phyloP scores from a whole-genome alignment of 1,140 invertebrate species.

The Cecropterus lyciades region DNA sequence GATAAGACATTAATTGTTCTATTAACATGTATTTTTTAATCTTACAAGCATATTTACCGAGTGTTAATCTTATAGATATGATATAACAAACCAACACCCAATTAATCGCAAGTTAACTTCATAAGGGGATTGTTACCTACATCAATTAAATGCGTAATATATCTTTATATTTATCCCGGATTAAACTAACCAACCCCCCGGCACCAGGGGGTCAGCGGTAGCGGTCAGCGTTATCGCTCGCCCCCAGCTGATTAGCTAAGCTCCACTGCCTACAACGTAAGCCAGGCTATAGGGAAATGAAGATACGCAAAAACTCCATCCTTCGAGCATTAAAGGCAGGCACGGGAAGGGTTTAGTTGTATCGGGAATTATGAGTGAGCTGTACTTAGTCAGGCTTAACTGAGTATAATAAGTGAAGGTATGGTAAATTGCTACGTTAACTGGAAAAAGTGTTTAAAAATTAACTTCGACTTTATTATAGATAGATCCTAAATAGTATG shows the following conservation, averaged over 20 bases:
- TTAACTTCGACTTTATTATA: no score
- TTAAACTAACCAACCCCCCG: slow-evolving; percentile 35
- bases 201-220: slow-evolving; percentile 66
- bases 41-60: no score
- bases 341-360: slow-evolving; percentile 15
- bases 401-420: background rate
- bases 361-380: slow-evolving; percentile 14
- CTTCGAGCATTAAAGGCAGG: slow-evolving; percentile 39
- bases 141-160: background rate
- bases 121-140: slow-evolving; percentile 1
- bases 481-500: no score
- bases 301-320: slow-evolving; percentile 52
- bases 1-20: no score
- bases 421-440: no score
- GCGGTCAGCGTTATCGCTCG: slow-evolving; percentile 74
- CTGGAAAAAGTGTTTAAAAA: no score
- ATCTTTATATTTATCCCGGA: slow-evolving; percentile 37
- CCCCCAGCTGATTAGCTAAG: slow-evolving; percentile 76
- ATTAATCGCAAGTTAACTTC: background rate
- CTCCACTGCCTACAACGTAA: slow-evolving; percentile 59
- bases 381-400: no score
- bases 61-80: no score
- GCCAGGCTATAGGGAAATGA: slow-evolving; percentile 68
- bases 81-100: no score
- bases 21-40: no score